A percentile compares a stretch with the other conserved stretches of the same genome.
Evolutionary conservation across 2,888 invertebrate genomes (phyloP).

Genomic region (Eristalis arbustorum): DNA sequence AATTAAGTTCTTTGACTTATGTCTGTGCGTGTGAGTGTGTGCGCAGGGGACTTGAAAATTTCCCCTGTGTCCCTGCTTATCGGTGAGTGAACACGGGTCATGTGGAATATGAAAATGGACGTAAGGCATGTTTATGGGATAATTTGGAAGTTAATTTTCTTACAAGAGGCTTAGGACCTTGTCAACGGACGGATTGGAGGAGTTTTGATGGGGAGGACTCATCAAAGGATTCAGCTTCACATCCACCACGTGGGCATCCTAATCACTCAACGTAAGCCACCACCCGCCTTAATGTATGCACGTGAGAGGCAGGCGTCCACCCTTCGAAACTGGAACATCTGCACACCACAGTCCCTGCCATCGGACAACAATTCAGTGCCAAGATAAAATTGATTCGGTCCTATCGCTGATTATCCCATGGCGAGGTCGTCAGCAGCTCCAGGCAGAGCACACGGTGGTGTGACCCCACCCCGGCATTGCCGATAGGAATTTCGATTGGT

Average conservation of each 20-base stretch:
- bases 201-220: background rate
- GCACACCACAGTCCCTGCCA: slow-evolving; percentile 34
- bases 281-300: slow-evolving; percentile 36
- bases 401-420: slow-evolving; percentile 65
- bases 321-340: background rate
- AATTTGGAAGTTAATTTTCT: slow-evolving; percentile 14
- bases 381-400: slow-evolving; percentile 67
- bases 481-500: slow-evolving; percentile 65
- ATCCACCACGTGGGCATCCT: no score
- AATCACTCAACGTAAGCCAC: slow-evolving; percentile 14
- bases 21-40: background rate
- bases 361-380: slow-evolving; percentile 44
- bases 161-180: background rate
- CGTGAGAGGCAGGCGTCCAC: background rate
- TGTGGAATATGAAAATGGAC: slow-evolving; percentile 17
- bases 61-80: slow-evolving; percentile 30
- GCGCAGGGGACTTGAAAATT: background rate
- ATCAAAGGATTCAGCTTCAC: no score
- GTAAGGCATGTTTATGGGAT: slow-evolving; percentile 40
- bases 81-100: slow-evolving; percentile 52
- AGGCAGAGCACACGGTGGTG: slow-evolving; percentile 40
- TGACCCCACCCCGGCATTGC: slow-evolving; percentile 22
- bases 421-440: slow-evolving; percentile 25
- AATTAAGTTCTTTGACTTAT: slow-evolving; percentile 66
- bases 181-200: background rate